Evolutionary conservation across 2,113 vertebrate genomes (phyloP).

Genomic region (Hypanus sabinus): DNA sequence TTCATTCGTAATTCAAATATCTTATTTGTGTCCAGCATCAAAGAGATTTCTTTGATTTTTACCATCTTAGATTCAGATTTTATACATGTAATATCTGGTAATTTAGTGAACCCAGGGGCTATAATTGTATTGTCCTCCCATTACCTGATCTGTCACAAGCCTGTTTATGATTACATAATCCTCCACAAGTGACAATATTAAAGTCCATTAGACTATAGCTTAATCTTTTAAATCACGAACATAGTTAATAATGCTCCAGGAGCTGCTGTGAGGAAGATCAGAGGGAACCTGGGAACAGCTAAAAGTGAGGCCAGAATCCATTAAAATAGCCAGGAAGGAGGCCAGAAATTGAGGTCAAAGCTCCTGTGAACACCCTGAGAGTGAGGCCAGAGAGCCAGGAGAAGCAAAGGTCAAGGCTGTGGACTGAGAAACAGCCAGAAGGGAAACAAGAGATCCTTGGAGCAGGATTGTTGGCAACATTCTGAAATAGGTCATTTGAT

Average conservation of each 20-base stretch:
- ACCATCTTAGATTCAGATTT: neutral
- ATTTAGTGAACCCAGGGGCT: neutral
- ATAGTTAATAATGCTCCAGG: neutral
- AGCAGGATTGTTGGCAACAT: too few species aligned
- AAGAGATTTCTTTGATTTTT: neutral
- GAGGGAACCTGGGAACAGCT: too few species aligned
- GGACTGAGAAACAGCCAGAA: too few species aligned
- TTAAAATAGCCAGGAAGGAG: too few species aligned
- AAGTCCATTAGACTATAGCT: neutral
- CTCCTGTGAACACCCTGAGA: too few species aligned
- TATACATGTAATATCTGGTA: neutral
- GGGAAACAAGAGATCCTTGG: too few species aligned
- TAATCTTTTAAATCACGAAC: neutral
- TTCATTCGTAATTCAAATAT: neutral
- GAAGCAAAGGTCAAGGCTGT: too few species aligned
- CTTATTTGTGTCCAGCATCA: neutral
- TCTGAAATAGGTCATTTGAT: too few species aligned
- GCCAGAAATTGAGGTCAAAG: too few species aligned
- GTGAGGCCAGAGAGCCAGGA: too few species aligned
- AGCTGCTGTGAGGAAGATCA: too few species aligned
- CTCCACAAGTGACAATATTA: neutral
- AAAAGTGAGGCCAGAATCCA: too few species aligned
- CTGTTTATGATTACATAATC: neutral
- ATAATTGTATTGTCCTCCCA: neutral
- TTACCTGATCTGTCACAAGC: neutral